These are phyloP conservation scores for Cryptoprocta ferox DNA, from an alignment of 2,797 vertebrate genomes.

Conservation along the genomic window DNA sequence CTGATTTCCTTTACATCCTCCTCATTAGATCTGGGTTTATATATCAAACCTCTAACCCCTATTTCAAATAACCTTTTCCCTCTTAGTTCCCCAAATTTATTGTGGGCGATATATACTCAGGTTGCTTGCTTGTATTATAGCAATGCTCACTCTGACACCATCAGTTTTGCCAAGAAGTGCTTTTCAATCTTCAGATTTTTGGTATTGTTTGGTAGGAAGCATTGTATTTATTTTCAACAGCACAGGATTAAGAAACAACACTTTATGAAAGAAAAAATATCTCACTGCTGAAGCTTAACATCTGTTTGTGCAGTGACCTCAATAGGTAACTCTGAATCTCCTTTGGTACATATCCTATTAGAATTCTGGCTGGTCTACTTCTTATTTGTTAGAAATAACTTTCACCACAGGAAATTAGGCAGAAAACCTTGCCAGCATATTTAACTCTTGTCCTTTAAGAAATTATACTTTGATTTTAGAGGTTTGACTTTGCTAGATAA, in stretches of 20 bases:
- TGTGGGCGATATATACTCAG: not conserved
- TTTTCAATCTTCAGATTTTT: not conserved
- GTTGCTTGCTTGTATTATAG: not conserved
- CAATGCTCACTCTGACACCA: not conserved
- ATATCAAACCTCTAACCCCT: not conserved
- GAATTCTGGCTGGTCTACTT: constrained; percentile 51
- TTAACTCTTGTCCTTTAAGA: constrained; percentile 88
- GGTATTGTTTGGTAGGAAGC: not conserved
- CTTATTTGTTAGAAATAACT: constrained; percentile 69
- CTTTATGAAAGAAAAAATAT: not conserved
- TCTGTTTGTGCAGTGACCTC: constrained; percentile 17
- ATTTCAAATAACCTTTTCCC: not conserved
- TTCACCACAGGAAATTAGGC: constrained; percentile 56
- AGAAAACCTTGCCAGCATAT: constrained; percentile 80
- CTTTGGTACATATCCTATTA: constrained; percentile 62
- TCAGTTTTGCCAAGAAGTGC: not conserved
- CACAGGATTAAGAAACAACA: constrained; percentile 14
- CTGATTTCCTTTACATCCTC: not conserved
- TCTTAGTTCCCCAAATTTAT: not conserved
- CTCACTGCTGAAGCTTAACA: constrained; percentile 9
- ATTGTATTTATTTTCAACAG: not conserved
- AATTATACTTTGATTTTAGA: constrained; percentile 88
- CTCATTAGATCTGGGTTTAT: constrained; percentile 3
- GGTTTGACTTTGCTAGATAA: constrained; percentile 86
- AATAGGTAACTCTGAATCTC: not conserved